These are phyloP conservation scores for Corapipo altera DNA, from an alignment of 2,113 vertebrate genomes.

Conservation along the genomic window DNA sequence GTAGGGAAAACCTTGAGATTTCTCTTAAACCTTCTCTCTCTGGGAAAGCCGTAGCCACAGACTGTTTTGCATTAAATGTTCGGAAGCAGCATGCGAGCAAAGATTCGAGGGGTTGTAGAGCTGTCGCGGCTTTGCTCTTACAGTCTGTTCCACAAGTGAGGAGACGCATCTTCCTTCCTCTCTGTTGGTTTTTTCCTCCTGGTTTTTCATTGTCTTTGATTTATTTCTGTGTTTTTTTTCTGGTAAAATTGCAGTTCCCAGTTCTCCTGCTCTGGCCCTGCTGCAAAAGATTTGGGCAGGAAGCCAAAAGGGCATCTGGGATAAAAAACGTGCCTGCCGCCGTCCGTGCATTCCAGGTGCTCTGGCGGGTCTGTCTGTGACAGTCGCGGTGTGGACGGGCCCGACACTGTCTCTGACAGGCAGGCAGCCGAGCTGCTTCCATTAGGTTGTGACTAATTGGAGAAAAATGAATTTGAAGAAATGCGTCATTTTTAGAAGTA, in stretches of 20 bases:
- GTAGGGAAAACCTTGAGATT: conserved; percentile 80
- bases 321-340: not conserved
- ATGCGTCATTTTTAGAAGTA: conserved; percentile 80
- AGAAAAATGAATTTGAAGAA: conserved; percentile 81
- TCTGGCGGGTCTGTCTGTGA: not conserved
- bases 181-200: not conserved
- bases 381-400: not conserved
- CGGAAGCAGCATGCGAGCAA: conserved; percentile 7
- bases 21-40: conserved; percentile 67
- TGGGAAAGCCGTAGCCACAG: not conserved
- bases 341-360: not conserved
- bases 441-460: conserved; percentile 74
- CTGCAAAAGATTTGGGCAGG: not conserved
- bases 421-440: conserved; percentile 47
- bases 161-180: conserved; percentile 37
- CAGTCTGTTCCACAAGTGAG: conserved; percentile 12
- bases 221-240: conserved; percentile 22
- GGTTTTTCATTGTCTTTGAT: conserved; percentile 5
- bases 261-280: not conserved
- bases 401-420: conserved; percentile 17
- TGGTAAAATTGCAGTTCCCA: not conserved
- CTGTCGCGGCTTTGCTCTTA: conserved; percentile 21
- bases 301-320: conserved; percentile 5
- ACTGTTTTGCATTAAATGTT: conserved; percentile 34
- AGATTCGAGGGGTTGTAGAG: not conserved